phyloP scores from a whole-genome alignment of 2,113 vertebrate genomes.

The Neogale vison region DNA sequence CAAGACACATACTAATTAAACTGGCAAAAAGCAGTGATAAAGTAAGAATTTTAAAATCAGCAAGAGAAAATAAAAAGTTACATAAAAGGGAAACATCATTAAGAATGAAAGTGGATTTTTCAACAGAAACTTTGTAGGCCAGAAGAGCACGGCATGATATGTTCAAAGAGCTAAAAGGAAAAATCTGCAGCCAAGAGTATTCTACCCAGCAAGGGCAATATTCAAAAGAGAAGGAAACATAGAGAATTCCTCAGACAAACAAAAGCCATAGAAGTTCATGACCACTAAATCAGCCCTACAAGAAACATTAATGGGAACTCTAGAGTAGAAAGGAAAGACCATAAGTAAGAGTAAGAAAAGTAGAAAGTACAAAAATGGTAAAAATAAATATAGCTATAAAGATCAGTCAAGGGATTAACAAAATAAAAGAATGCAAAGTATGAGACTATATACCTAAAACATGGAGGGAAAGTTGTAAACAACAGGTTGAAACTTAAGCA shows the following conservation, averaged over 20 bases:
- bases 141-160: not conserved
- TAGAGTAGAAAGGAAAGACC: not conserved
- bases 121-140: not conserved
- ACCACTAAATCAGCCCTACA: not conserved
- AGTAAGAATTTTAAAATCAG: not conserved
- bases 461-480: not conserved
- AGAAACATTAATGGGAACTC: not conserved
- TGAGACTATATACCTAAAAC: not conserved
- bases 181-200: not conserved
- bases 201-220: not conserved
- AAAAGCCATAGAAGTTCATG: not conserved
- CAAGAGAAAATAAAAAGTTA: not conserved
- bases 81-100: not conserved
- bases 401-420: not conserved
- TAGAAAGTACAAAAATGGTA: not conserved
- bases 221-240: not conserved
- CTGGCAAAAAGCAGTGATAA: not conserved
- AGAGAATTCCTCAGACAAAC: not conserved
- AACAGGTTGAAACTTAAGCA: not conserved
- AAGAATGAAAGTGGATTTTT: not conserved
- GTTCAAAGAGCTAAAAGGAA: not conserved
- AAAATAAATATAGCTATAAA: not conserved
- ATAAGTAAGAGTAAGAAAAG: not conserved
- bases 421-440: not conserved
- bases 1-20: not conserved